These are phyloP conservation scores for Acrobasis suavella DNA, from an alignment of 2,888 invertebrate genomes.

Conservation along the genomic window DNA sequence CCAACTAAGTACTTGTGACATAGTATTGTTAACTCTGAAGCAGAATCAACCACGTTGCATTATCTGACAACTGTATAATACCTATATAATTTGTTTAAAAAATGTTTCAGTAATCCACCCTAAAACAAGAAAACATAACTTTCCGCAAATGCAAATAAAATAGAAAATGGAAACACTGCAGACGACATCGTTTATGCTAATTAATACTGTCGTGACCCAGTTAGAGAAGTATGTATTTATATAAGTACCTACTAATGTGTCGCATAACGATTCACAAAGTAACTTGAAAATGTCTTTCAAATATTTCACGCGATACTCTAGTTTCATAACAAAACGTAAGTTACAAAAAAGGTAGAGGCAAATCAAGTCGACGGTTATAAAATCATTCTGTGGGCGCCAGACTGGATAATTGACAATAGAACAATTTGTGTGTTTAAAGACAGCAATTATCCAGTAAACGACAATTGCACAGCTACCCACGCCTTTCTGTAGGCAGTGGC, in stretches of 20 bases:
- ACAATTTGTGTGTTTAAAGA: conserved; percentile 38
- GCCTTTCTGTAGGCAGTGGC: conserved; percentile 38
- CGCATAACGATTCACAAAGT: conserved; percentile 53
- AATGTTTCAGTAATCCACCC: background rate
- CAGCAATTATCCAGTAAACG: conserved; percentile 52
- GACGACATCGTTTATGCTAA: conserved; percentile 65
- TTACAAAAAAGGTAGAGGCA: background rate
- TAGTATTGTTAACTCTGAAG: too few relatives aligned
- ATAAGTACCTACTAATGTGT: conserved; percentile 36
- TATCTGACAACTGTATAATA: too few relatives aligned
- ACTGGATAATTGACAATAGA: conserved; percentile 48
- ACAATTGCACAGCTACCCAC: conserved; percentile 49
- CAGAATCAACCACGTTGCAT: too few relatives aligned
- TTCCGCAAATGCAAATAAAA: conserved; percentile 23
- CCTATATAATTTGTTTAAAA: too few relatives aligned
- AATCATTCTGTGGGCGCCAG: conserved; percentile 43
- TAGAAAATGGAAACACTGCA: conserved; percentile 49
- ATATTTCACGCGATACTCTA: conserved; percentile 8
- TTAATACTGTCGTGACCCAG: conserved; percentile 62
- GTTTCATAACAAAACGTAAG: conserved; percentile 1
- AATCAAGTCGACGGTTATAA: background rate
- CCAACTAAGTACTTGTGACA: too few relatives aligned
- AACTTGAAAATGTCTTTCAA: conserved; percentile 35
- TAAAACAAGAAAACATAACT: background rate
- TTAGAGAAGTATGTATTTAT: conserved; percentile 31